Evolutionary conservation across 2,797 vertebrate species (phyloP).

Genomic region (Premnoplex brunnescens): DNA sequence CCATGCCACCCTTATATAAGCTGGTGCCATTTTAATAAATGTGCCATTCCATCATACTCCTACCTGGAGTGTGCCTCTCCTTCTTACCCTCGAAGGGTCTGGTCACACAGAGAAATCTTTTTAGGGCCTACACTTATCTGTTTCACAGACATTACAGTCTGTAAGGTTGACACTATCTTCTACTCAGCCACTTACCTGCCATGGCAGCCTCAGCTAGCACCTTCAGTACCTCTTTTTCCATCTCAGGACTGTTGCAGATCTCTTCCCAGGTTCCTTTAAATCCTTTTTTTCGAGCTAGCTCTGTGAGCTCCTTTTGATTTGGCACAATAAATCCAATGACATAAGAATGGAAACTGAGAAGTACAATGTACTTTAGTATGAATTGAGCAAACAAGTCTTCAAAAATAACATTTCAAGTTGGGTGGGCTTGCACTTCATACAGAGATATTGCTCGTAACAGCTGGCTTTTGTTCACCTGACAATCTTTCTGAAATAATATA

Average conservation of each 20-base stretch:
- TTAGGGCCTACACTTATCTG: not conserved
- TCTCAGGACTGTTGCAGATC: constrained; percentile 85
- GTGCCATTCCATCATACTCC: too few relatives aligned
- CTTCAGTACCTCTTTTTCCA: constrained; percentile 91
- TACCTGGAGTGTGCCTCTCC: too few relatives aligned
- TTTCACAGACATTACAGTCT: not conserved
- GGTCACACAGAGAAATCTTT: not conserved
- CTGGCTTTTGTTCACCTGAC: constrained; percentile 53
- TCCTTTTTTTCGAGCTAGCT: constrained; percentile 83
- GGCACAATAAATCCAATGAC: constrained; percentile 96
- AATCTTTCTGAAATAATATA: not conserved
- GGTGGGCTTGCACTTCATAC: not conserved
- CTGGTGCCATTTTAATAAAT: too few relatives aligned
- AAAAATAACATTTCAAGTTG: not conserved
- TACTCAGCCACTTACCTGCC: constrained; percentile 78
- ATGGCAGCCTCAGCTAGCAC: constrained; percentile 85
- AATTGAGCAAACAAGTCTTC: not conserved
- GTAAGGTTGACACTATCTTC: not conserved
- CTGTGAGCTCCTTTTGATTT: constrained; percentile 91
- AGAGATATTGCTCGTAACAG: constrained; percentile 21
- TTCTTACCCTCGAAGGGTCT: too few relatives aligned
- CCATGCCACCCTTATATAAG: too few relatives aligned
- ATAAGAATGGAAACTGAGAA: constrained; percentile 89
- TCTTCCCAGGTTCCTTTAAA: constrained; percentile 86
- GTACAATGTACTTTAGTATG: constrained; percentile 21